phyloP scores from a whole-genome alignment of 2,113 vertebrate species.

The Epinephelus cyanopodus region DNA sequence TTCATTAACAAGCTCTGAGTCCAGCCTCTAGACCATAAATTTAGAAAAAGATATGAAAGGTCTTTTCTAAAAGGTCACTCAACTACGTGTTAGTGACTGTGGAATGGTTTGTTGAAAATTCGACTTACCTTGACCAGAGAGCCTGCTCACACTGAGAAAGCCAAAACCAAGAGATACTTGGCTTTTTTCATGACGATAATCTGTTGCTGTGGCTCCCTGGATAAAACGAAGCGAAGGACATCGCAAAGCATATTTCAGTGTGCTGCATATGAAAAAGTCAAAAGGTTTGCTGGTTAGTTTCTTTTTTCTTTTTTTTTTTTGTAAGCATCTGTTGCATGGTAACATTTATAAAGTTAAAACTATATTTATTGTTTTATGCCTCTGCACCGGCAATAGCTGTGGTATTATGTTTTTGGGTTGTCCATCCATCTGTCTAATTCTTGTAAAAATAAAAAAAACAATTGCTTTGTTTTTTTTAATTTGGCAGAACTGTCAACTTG shows the following conservation, averaged over 20 bases:
- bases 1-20: constrained; percentile 13
- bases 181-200: background rate
- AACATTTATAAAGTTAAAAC: background rate
- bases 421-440: too few species aligned
- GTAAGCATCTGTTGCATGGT: too few species aligned
- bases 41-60: constrained; percentile 18
- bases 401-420: too few species aligned
- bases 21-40: background rate
- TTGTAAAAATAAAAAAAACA: too few species aligned
- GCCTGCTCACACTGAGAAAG: background rate
- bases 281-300: background rate
- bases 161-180: background rate
- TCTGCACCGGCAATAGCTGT: too few species aligned
- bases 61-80: constrained; percentile 9
- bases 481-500: too few species aligned
- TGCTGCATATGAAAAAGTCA: background rate
- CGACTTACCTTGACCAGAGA: background rate
- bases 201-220: too few species aligned
- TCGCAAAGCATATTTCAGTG: background rate
- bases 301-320: too few species aligned
- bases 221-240: too few species aligned
- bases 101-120: background rate
- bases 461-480: too few species aligned
- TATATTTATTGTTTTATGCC: background rate
- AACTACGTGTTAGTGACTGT: background rate